These are phyloP conservation scores for Ammospiza caudacuta DNA, from an alignment of 2,113 vertebrate species.

Conservation along the genomic window DNA sequence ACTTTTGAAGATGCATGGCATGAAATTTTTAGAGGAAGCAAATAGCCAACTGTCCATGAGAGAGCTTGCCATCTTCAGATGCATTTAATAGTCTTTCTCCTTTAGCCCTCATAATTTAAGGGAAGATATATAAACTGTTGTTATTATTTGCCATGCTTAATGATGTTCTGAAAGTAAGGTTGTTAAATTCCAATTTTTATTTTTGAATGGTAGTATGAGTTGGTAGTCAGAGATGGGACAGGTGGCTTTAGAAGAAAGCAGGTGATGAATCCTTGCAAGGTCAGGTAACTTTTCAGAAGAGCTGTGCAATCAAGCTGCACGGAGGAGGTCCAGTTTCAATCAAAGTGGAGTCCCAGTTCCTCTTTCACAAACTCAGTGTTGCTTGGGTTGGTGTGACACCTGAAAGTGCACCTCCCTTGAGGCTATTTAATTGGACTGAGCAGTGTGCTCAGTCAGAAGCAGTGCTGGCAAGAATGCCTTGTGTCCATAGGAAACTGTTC, in stretches of 20 bases:
- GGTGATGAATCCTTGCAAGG: background rate
- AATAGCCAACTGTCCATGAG: background rate
- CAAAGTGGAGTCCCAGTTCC: background rate
- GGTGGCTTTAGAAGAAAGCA: background rate
- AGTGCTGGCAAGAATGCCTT: background rate
- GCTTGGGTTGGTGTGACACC: background rate
- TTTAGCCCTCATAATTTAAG: background rate
- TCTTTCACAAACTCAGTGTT: background rate
- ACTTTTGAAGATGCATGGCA: background rate
- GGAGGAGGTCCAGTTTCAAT: background rate
- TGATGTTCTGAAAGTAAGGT: background rate
- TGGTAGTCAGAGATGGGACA: background rate
- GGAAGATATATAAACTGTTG: background rate
- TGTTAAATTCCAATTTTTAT: background rate
- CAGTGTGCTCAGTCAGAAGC: background rate
- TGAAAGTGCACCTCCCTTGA: background rate
- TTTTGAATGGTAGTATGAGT: background rate
- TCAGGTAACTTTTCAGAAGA: background rate
- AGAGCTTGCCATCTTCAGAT: background rate
- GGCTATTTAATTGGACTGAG: background rate
- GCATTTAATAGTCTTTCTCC: background rate
- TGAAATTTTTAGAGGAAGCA: background rate
- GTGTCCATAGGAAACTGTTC: rapidly evolving
- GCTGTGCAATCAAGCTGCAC: background rate
- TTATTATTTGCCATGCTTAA: background rate